Conservation (phyloP, 2,797 vertebrate genomes). For the Peromyscus eremicus region DNA sequence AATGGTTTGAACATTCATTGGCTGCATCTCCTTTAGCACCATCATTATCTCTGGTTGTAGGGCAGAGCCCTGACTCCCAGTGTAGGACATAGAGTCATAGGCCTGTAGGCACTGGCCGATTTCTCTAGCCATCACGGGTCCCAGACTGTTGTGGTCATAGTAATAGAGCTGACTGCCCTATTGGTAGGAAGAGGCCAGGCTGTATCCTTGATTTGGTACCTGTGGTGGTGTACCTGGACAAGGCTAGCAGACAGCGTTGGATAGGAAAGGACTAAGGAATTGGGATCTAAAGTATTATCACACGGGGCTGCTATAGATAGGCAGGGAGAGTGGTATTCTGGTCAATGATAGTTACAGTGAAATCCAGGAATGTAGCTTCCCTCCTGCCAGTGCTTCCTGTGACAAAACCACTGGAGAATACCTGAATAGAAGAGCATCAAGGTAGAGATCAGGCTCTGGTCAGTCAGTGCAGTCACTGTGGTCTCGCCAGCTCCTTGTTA, state of each 20-base stretch:
- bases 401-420: not conserved
- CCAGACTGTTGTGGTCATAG: slow-evolving; percentile 15
- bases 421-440: not conserved
- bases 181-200: not conserved
- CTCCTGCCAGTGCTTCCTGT: not conserved
- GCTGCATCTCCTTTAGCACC: slow-evolving; percentile 54
- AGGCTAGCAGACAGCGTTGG: not conserved
- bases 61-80: not conserved
- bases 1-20: not conserved
- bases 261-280: not conserved
- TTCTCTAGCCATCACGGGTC: slow-evolving; percentile 24
- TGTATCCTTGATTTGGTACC: not conserved
- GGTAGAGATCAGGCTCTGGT: slow-evolving; percentile 45
- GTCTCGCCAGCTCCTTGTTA: slow-evolving; percentile 54
- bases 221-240: not conserved
- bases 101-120: not conserved
- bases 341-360: not conserved
- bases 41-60: slow-evolving; percentile 65
- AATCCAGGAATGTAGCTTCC: not conserved
- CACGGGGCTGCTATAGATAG: not conserved
- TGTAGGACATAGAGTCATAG: not conserved
- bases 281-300: not conserved
- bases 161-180: slow-evolving; percentile 39
- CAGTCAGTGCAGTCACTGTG: not conserved
- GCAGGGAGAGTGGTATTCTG: not conserved